Evolutionary conservation across 1,140 invertebrate species (phyloP).

Genomic region (Littorina saxatilis): DNA sequence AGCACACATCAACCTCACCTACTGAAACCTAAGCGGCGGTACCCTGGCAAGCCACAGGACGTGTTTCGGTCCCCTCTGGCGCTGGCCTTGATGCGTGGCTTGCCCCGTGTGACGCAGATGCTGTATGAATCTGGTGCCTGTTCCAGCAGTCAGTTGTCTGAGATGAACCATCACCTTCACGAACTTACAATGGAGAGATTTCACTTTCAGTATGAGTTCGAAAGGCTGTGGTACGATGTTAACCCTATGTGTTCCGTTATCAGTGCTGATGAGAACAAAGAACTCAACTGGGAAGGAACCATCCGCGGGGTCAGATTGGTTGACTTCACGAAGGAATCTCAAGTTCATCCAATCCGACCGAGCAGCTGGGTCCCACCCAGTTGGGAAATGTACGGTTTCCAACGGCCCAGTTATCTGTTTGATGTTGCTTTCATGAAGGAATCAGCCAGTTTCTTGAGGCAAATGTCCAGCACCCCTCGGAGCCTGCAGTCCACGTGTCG

Average conservation of each 20-base stretch:
- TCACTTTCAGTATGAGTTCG: not conserved
- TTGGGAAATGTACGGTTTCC: too few species aligned
- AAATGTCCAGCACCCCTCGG: not conserved
- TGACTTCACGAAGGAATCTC: too few species aligned
- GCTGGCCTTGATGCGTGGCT: not conserved
- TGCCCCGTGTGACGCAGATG: not conserved
- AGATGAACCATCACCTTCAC: not conserved
- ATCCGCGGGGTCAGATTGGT: too few species aligned
- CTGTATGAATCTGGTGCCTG: conserved; percentile 11
- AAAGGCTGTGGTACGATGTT: not conserved
- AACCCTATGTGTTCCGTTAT: not conserved
- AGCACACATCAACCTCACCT: not conserved
- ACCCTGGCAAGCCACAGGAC: not conserved
- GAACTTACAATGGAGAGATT: too few species aligned
- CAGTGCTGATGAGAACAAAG: not conserved
- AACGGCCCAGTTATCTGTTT: too few species aligned
- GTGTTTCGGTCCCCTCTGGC: not conserved
- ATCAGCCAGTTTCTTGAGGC: not conserved
- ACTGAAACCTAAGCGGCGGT: not conserved
- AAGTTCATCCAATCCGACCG: too few species aligned
- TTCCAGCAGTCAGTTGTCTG: not conserved
- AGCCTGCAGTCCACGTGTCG: not conserved
- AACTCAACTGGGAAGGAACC: not conserved
- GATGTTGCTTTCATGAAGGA: too few species aligned
- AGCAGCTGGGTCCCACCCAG: not conserved